Base-by-base conservation (phyloP, 2,113 vertebrate genomes). In the Plestiodon gilberti region DNA sequence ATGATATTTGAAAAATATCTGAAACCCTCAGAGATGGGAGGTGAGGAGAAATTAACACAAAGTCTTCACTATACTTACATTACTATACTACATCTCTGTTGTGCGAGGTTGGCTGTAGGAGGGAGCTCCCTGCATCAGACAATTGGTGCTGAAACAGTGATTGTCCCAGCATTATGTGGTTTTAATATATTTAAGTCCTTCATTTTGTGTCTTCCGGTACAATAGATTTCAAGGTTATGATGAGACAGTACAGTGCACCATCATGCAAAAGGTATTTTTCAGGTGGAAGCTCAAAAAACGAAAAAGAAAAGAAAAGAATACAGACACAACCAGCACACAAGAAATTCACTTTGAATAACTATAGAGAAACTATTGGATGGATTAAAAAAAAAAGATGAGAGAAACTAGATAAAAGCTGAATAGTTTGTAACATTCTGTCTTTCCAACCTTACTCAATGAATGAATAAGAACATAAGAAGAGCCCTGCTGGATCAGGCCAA, bases 111-210 rank as follows among this genome's bases (percentile, higher is more conserved):
- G 69, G 77, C 73, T 91, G 55, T 69, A 73, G 65, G 71, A 93
- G 28, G 64, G 10, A 81, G 79, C 88, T 90, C 70, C 62, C 89
- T 62, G 78, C 84, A 78, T 90, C 75, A 78, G 43, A 71, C 81
- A 89, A 7, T 43, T 59, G 17, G 23, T 30, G 57, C 38, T 73
- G 59, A 83, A 83, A 73, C 23, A 40, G 35, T 75, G 43, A 74
- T 33, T 70, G 33, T n/a, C 48, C 25, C 71, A 18, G 48, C 38
- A 20, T 43, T 35, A 14, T 75, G 82, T 61, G 22, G 15, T 83
- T 83, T 52, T 22, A 83, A 40, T 74, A 70, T 43, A 6, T 61
- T n/a, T 30, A 30, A 61, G 35, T 11, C 3, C 15, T 35, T 61
- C 33, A 38, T 59, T 74, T 74, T 61, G 25, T 40, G 25, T 40